Conservation (phyloP, 2,888 invertebrate genomes). For the Pollenia griseotomentosa region DNA sequence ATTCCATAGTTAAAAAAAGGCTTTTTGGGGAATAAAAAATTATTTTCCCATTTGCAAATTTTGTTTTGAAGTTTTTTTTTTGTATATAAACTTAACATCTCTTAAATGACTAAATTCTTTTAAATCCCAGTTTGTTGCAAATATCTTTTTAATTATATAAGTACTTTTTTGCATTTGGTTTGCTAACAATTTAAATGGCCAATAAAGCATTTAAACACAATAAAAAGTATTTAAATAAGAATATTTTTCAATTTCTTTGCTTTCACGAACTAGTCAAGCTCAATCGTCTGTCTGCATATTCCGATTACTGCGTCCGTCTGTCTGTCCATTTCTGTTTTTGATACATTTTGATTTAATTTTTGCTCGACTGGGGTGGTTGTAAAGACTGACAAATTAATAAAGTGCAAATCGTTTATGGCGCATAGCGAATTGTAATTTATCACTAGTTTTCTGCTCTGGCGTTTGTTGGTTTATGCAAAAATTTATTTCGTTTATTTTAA, state of each 20-base stretch:
- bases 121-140: not conserved
- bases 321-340: constrained; percentile 9
- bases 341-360: constrained; percentile 11
- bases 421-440: constrained; percentile 71
- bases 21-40: not conserved
- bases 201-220: not conserved
- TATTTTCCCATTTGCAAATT: too few species aligned
- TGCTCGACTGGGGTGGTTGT: constrained; percentile 44
- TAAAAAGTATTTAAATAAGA: not conserved
- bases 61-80: too few species aligned
- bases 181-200: constrained; percentile 56
- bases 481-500: constrained; percentile 49
- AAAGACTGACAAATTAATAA: constrained; percentile 73
- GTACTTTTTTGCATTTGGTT: not conserved
- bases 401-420: constrained; percentile 72
- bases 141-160: constrained; percentile 17
- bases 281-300: constrained; percentile 17
- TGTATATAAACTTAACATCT: not conserved
- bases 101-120: not conserved
- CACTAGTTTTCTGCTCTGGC: constrained; percentile 28
- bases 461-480: constrained; percentile 3
- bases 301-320: not conserved
- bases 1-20: not conserved
- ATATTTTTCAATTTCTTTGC: constrained; percentile 17
- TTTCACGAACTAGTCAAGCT: constrained; percentile 45